Base-by-base conservation (phyloP, 2,888 invertebrate genomes). In the Sipha maydis region DNA sequence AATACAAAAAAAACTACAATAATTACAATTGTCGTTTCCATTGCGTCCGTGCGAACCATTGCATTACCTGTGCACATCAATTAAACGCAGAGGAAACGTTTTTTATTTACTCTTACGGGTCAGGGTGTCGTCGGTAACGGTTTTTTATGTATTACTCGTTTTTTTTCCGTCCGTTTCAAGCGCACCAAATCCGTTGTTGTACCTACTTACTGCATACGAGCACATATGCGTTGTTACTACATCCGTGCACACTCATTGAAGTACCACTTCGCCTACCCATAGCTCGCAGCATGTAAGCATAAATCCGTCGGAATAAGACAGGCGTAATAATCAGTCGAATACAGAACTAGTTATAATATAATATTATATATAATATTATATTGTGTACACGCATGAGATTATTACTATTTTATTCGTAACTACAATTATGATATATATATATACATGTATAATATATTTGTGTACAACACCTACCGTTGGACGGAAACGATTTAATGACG, bases 61-160 rank as follows among this genome's bases (percentile, higher is more conserved):
- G 61, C 25, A 61, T 25, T 14, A 25, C 61, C 21, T 69, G n/a
- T 11, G 11, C 69, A 28, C 69, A 31, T 80, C 80, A 80, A 80
- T 80, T 80, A 80, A 61, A 38, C 34, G 31, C 80, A 38, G 38
- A 38, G 25, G 34, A 69, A 69, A 31, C 41, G 82, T 69, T 28
- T 41, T 67, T 41, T 41, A 67, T 80, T 38, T 31, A 41, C 41
- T 69, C 82, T 48, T 73, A 3, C 38, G 83, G 73, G 73, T 83
- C 83, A 83, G 73, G 83, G 83, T 73, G 73, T 83, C 11, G 73
- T 25, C 54, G 73, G 31, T 83, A 83, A 83, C 83, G 83, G 83
- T 83, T 25, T 71, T 83, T 83, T 71, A 34, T 71, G 31, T 71
- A 67, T 71, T 83, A 5, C 34, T 28, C 34, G 31, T 21, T 56